A percentile compares a stretch with the other conserved stretches of the same genome.
These are phyloP conservation scores for Psittacara wagleri DNA, from an alignment of 2,113 vertebrate species.

Conservation along the genomic window DNA sequence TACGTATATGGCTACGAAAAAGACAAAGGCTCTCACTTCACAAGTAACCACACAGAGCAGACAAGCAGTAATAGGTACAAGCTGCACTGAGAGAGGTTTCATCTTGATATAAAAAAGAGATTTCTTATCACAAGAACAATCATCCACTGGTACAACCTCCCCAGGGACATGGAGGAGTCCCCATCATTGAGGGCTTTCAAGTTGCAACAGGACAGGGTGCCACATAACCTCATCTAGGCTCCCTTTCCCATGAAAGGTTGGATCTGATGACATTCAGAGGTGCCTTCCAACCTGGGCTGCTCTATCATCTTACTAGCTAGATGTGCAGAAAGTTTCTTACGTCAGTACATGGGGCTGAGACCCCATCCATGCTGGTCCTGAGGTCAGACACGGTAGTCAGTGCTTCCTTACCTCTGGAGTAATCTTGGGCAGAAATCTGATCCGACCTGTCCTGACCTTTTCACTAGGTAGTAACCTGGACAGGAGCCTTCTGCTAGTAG, in stretches of 20 bases:
- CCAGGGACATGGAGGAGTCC: background rate
- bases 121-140: background rate
- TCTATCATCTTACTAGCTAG: background rate
- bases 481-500: background rate
- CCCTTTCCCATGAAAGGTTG: background rate
- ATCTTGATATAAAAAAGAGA: background rate
- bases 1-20: accelerated
- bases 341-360: background rate
- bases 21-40: background rate
- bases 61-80: background rate
- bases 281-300: background rate
- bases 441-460: background rate
- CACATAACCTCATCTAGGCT: background rate
- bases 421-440: background rate
- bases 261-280: background rate
- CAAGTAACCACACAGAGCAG: background rate
- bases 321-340: accelerated
- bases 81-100: background rate
- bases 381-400: no score
- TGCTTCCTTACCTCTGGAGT: background rate
- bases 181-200: background rate
- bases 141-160: background rate
- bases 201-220: accelerated
- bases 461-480: background rate
- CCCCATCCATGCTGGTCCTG: background rate